Evolutionary conservation across 2,113 vertebrate species (phyloP).

Genomic region (Microtus montanus): DNA sequence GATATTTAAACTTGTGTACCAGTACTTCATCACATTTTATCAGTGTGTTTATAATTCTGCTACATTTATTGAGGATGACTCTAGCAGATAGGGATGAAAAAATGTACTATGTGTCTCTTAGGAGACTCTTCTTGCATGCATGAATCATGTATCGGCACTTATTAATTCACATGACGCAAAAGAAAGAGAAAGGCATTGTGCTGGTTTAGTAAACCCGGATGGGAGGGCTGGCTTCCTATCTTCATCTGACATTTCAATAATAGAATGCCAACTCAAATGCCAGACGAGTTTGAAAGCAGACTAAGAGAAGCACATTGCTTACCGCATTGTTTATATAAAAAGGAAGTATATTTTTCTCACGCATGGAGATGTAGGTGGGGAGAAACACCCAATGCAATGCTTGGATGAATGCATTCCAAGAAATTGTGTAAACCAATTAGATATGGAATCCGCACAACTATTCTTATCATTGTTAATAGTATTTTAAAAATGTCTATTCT

Average conservation of each 20-base stretch:
- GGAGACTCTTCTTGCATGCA: neutral
- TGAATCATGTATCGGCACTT: slow-evolving; percentile 25
- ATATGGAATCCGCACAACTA: neutral
- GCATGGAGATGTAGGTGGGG: neutral
- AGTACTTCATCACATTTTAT: slow-evolving; percentile 48
- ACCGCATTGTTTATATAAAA: slow-evolving; percentile 47
- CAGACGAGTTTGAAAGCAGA: slow-evolving; percentile 55
- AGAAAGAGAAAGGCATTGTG: slow-evolving; percentile 41
- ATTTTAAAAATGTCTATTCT: slow-evolving; percentile 5
- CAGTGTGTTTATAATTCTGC: neutral
- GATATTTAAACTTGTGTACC: slow-evolving; percentile 32
- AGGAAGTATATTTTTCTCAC: neutral
- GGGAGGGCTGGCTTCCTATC: neutral
- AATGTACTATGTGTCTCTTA: neutral
- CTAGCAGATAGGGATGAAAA: slow-evolving; percentile 27
- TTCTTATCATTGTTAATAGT: neutral
- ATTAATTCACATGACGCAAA: slow-evolving; percentile 37
- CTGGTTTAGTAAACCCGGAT: slow-evolving; percentile 32
- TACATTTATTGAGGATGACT: slow-evolving; percentile 32
- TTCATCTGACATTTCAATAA: slow-evolving; percentile 66
- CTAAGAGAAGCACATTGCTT: slow-evolving; percentile 27
- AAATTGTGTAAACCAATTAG: slow-evolving; percentile 4
- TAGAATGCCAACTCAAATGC: slow-evolving; percentile 55
- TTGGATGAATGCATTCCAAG: neutral
- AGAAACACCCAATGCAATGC: neutral